Evolutionary conservation across 2,113 vertebrate genomes (phyloP).

Genomic region (Gambusia holbrooki): DNA sequence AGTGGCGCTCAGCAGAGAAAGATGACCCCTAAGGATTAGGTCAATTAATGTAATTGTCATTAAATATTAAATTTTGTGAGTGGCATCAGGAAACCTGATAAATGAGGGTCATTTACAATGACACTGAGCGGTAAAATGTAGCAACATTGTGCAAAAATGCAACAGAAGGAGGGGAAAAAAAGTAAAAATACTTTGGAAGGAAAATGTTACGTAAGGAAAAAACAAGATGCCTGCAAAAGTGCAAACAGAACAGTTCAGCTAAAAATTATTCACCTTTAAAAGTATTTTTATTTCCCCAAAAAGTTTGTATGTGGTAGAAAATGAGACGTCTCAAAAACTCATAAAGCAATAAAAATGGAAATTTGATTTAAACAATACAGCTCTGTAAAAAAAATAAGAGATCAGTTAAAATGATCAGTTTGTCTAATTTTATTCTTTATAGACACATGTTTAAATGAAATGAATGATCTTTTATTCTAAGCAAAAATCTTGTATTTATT

Average conservation of each 20-base stretch:
- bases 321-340: neutral
- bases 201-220: neutral
- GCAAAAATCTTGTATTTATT: too few relatives aligned
- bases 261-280: neutral
- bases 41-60: constrained; percentile 26
- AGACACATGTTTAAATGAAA: too few relatives aligned
- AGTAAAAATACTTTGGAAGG: neutral
- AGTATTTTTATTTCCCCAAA: neutral
- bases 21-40: constrained; percentile 20
- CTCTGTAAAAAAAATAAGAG: too few relatives aligned
- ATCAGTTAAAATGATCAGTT: too few relatives aligned
- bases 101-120: constrained; percentile 6
- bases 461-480: too few relatives aligned
- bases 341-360: neutral
- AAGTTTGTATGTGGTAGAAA: too few relatives aligned
- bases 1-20: constrained; percentile 18
- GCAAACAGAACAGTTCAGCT: neutral
- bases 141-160: neutral
- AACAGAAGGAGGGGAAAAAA: neutral
- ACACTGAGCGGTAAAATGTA: neutral
- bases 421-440: too few relatives aligned
- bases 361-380: neutral
- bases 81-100: constrained; percentile 34
- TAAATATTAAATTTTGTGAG: constrained; percentile 45
- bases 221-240: neutral